Evolutionary conservation across 2,113 vertebrate genomes (phyloP).

Genomic region (Etia nguti): DNA sequence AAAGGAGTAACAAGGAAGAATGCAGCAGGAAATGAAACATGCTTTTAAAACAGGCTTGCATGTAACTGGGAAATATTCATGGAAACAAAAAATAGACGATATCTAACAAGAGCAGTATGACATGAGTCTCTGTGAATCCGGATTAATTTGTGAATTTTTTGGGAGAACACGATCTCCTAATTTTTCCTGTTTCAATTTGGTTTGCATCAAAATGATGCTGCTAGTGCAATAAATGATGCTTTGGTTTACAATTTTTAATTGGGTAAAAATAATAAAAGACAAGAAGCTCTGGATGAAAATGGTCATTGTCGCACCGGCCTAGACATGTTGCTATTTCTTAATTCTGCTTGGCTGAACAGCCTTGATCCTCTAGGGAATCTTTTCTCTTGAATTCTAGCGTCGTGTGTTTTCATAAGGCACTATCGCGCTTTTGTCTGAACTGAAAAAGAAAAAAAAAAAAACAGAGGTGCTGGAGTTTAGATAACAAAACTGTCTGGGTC

Average conservation of each 20-base stretch:
- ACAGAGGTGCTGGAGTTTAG: not conserved
- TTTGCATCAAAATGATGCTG: not conserved
- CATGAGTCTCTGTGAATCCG: not conserved
- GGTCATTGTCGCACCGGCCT: not conserved
- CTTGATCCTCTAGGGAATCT: not conserved
- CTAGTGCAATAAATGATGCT: not conserved
- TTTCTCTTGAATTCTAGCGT: not conserved
- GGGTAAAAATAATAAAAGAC: not conserved
- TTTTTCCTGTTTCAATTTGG: not conserved
- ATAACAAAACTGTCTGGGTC: slow-evolving; percentile 3
- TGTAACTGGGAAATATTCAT: not conserved
- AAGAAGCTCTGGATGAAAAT: not conserved
- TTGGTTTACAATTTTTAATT: not conserved
- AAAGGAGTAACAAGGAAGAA: not conserved
- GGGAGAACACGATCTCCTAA: not conserved
- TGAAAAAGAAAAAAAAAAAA: not conserved
- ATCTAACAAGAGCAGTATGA: not conserved
- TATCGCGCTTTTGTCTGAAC: not conserved
- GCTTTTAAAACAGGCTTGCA: not conserved
- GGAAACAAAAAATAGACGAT: not conserved
- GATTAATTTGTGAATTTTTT: not conserved
- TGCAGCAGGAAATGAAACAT: not conserved
- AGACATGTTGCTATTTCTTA: not conserved
- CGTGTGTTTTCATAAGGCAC: not conserved
- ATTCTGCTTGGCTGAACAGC: slow-evolving; percentile 9